Conservation (phyloP, 2,113 vertebrate genomes). For the Girardinichthys multiradiatus region DNA sequence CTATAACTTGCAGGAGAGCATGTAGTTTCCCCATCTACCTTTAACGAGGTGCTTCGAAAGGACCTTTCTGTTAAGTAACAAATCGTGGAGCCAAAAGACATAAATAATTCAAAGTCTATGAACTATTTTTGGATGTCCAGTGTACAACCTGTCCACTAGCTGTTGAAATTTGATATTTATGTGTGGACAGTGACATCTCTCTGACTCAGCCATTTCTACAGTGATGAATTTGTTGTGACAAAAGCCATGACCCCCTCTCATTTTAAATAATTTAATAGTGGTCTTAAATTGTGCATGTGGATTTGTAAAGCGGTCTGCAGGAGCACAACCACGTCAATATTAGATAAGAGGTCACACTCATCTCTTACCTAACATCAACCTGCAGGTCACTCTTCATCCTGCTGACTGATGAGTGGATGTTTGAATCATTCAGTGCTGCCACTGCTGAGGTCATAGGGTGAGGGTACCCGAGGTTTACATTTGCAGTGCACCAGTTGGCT, state of each 20-base stretch:
- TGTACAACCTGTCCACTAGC: background rate
- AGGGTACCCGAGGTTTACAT: background rate
- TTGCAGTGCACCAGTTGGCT: background rate
- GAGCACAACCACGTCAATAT: background rate
- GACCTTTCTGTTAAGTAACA: background rate
- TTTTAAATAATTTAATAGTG: constrained; percentile 11
- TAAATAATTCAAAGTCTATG: background rate
- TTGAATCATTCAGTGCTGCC: background rate
- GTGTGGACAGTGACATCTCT: background rate
- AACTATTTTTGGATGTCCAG: constrained; percentile 5
- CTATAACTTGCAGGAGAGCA: background rate
- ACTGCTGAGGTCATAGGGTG: background rate
- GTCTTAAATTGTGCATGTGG: constrained; percentile 27
- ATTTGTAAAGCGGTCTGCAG: background rate
- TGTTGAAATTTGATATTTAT: background rate
- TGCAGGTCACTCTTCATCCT: background rate
- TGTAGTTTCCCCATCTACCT: background rate
- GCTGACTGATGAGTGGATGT: background rate
- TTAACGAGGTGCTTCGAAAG: background rate
- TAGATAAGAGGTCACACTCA: background rate
- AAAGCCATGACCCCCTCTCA: background rate
- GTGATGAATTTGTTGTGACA: background rate
- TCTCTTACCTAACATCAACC: constrained; percentile 3
- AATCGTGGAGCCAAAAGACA: background rate
- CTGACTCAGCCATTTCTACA: background rate